Evolutionary conservation across 2,797 vertebrate species (phyloP).

Genomic region (Acanthurus lineatus): DNA sequence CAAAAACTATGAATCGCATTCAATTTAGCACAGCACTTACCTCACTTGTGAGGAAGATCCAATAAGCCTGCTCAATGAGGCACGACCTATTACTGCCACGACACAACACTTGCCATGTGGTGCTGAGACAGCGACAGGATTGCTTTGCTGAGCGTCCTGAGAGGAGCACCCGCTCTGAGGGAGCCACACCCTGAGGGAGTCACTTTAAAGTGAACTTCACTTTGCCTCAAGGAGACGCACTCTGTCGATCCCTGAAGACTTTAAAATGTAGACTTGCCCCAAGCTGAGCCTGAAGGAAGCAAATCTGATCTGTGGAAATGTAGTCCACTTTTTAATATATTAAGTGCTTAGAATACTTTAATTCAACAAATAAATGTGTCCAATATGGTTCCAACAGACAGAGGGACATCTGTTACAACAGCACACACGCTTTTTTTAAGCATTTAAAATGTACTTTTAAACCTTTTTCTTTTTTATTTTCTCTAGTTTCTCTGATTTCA

Average conservation of each 20-base stretch:
- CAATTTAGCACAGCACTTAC: slow-evolving; percentile 83
- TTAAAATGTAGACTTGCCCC: not conserved
- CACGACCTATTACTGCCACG: slow-evolving; percentile 75
- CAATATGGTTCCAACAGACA: slow-evolving; percentile 7
- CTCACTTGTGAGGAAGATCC: slow-evolving; percentile 81
- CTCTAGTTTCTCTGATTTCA: not conserved
- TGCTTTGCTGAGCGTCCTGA: slow-evolving; percentile 18
- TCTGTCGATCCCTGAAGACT: slow-evolving; percentile 18
- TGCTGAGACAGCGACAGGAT: slow-evolving; percentile 42
- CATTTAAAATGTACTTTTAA: slow-evolving; percentile 4
- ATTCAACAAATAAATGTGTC: slow-evolving; percentile 29
- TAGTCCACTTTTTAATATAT: slow-evolving; percentile 3
- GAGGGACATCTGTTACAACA: slow-evolving; percentile 20
- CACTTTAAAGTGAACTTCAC: slow-evolving; percentile 39
- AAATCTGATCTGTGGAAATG: slow-evolving; percentile 26
- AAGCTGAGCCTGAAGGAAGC: slow-evolving; percentile 22
- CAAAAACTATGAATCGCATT: slow-evolving; percentile 78
- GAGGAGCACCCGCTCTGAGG: slow-evolving; percentile 11
- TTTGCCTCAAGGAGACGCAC: slow-evolving; percentile 33
- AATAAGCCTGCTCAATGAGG: slow-evolving; percentile 86
- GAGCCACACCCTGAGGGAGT: slow-evolving; percentile 35
- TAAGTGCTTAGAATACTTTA: no score
- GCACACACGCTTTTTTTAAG: not conserved
- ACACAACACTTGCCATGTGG: slow-evolving; percentile 74
- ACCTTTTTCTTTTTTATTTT: not conserved